Evolutionary conservation across 1,140 invertebrate genomes (phyloP).

Genomic region (Subanguina moxae): DNA sequence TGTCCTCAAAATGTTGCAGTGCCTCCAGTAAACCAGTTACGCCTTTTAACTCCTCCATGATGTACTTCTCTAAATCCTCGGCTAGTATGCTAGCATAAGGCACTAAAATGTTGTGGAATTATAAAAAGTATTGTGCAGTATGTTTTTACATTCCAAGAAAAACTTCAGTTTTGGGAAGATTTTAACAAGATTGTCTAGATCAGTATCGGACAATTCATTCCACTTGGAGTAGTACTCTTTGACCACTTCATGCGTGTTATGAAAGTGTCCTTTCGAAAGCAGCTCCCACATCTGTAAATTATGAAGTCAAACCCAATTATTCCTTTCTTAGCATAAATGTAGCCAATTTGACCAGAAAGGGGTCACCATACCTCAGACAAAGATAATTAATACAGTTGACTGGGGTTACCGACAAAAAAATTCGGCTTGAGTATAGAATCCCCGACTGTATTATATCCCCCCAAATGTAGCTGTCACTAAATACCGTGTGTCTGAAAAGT

Average conservation of each 20-base stretch:
- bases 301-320: too few relatives aligned
- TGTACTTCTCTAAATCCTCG: not conserved
- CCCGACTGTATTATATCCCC: too few relatives aligned
- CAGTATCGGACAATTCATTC: not conserved
- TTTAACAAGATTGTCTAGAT: not conserved
- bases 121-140: not conserved
- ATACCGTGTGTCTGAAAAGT: too few relatives aligned
- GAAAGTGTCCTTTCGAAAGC: not conserved
- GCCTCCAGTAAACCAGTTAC: not conserved
- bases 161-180: not conserved
- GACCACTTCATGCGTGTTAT: not conserved
- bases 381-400: too few relatives aligned
- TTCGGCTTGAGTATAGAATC: too few relatives aligned
- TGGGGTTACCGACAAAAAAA: too few relatives aligned
- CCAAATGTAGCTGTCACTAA: too few relatives aligned
- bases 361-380: too few relatives aligned
- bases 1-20: not conserved
- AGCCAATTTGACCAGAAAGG: too few relatives aligned
- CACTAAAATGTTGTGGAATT: not conserved
- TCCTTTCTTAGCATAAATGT: too few relatives aligned
- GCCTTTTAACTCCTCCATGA: not conserved
- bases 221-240: not conserved
- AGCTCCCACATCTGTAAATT: not conserved
- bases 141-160: not conserved
- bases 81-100: not conserved